Percentiles rank a stretch among this genome's conserved stretches.
Evolutionary conservation across 2,797 vertebrate species (phyloP).

Genomic region (Sternarchorhynchus goeldii): DNA sequence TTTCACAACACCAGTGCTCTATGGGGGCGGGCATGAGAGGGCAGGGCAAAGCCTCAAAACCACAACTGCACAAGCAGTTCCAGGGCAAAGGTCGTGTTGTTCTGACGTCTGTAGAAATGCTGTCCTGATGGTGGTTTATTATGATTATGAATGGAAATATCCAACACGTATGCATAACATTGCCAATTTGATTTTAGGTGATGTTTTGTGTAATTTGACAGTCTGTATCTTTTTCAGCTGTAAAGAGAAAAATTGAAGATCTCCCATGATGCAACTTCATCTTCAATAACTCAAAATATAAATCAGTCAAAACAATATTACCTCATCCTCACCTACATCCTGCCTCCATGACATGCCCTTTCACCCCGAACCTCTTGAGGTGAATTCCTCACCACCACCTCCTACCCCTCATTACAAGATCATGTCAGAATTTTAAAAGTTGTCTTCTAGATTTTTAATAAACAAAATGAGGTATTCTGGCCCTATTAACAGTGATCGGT

Average conservation of each 20-base stretch:
- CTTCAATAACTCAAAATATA: not conserved
- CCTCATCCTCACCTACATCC: not conserved
- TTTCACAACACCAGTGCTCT: conserved; percentile 72
- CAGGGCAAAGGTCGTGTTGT: conserved; percentile 69
- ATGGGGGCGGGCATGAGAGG: conserved; percentile 61
- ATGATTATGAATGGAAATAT: no score
- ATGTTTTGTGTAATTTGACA: no score
- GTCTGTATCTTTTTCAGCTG: no score
- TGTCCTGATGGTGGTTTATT: no score
- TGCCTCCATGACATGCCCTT: conserved; percentile 6
- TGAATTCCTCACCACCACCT: not conserved
- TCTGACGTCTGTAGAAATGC: not conserved
- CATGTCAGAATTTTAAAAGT: not conserved
- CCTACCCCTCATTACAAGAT: not conserved
- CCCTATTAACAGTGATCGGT: not conserved
- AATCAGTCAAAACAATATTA: not conserved
- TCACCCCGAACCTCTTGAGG: not conserved
- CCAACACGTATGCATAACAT: no score
- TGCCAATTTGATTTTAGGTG: no score
- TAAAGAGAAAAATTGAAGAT: no score
- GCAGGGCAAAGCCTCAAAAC: conserved; percentile 82
- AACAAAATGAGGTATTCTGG: not conserved
- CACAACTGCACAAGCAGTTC: conserved; percentile 83
- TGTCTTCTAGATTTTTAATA: not conserved
- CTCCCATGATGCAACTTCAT: not conserved